Base-by-base conservation (phyloP, 2,113 vertebrate genomes). In the Halichoerus grypus region DNA sequence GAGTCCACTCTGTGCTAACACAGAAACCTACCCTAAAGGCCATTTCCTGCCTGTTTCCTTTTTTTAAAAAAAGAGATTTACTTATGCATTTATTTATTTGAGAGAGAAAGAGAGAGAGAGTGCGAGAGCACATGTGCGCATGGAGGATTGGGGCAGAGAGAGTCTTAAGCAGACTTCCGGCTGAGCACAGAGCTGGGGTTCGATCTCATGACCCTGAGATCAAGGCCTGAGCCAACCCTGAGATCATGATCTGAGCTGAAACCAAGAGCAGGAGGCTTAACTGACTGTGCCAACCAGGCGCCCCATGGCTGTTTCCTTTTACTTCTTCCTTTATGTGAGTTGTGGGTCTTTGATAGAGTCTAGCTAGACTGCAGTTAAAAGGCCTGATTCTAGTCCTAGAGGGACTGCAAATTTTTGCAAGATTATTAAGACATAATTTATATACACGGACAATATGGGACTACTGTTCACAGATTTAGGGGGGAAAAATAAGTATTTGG, bases 381-480 rank as follows among this genome's bases (percentile, higher is more conserved):
- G 39, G 26, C 77, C 83, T 67, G 76, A 74, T 36, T 83, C 51
- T 74, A 93, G 39, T 59, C 49, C 31, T 59, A 33, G 24, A 59
- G 7, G 10, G 24, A 59, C 49, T 76, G 10, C 8, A 39, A 18
- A 5, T 21, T 77, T 83, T 83, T 83, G n/a, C 11, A 89, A 76
- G 39, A 33, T 77, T 93, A 59, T 89, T 76, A 57, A 83, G 36
- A 76, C 39, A 88, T 55, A 88, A 88, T 88, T 83, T 84, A 67
- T 59, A 4, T 57, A 76, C 21, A 31, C 10, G 10, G 49, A 26
- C 11, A 67, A 74, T 49, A 83, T 36, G 67, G 46, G 15, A 82
- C 65, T 88, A 57, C 65, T 53, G 16, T 65, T 82, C 36, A 88
- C 65, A 88, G 65, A 92, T 55, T 88, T 76, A 51, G 14, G 33